phyloP scores from a whole-genome alignment of 92 coral and sea anemone genomes.

The Phymanthus crucifer region DNA sequence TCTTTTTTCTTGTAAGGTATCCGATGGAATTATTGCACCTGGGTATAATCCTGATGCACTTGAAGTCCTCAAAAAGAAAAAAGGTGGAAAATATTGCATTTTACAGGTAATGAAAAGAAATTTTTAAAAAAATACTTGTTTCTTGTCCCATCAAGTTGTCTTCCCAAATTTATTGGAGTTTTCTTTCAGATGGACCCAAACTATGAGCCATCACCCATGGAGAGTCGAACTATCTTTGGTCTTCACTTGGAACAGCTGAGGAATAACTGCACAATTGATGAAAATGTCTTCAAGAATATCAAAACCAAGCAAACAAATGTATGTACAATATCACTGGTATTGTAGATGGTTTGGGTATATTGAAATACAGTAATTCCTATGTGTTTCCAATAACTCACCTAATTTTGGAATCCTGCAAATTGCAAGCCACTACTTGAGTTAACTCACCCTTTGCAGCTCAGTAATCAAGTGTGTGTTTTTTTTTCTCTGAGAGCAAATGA shows the following conservation, averaged over 20 bases:
- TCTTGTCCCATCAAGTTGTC: neutral
- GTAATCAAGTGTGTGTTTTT: no score
- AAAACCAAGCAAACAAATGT: constrained; percentile 68
- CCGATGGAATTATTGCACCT: constrained; percentile 98
- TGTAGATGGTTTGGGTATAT: no score
- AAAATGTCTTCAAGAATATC: constrained; percentile 69
- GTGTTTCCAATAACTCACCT: no score
- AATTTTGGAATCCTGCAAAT: neutral
- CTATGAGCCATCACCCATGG: constrained; percentile 72
- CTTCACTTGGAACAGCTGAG: constrained; percentile 89
- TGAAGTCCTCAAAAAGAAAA: constrained; percentile 84
- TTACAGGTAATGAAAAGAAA: constrained; percentile 61
- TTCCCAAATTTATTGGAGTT: neutral
- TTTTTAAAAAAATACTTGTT: neutral
- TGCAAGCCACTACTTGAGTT: no score
- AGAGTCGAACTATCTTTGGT: constrained; percentile 92
- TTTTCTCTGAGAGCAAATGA: no score
- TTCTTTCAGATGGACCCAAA: constrained; percentile 78
- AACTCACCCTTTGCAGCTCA: no score
- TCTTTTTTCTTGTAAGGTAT: constrained; percentile 75
- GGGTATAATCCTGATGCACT: constrained; percentile 81
- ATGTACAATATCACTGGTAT: no score
- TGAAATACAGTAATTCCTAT: no score
- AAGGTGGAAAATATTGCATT: constrained; percentile 96
- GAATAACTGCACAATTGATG: constrained; percentile 82